Evolutionary conservation across 2,113 vertebrate species (phyloP).

Genomic region (Ranitomeya imitator): DNA sequence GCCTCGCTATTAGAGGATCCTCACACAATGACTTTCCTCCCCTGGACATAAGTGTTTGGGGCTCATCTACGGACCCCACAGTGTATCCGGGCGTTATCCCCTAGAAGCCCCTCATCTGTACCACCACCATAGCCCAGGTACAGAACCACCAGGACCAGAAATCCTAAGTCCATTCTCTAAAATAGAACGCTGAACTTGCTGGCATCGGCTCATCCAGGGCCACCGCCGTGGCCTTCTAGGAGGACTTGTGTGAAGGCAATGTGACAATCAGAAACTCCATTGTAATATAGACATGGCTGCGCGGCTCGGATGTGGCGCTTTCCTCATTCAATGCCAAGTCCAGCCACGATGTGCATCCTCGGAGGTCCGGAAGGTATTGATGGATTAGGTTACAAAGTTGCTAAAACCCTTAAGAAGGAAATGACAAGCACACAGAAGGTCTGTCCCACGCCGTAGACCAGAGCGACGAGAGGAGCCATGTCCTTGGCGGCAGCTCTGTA

Average conservation of each 20-base stretch:
- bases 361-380: not conserved
- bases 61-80: not conserved
- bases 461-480: slow-evolving; percentile 91
- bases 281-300: slow-evolving; percentile 4
- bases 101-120: not conserved
- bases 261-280: not conserved
- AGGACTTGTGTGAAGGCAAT: not conserved
- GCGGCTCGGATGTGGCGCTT: not conserved
- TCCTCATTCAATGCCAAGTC: not conserved
- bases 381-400: slow-evolving; percentile 81
- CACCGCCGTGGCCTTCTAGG: not conserved
- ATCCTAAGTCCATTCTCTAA: not conserved
- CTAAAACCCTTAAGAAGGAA: slow-evolving; percentile 89
- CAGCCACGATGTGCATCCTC: not conserved
- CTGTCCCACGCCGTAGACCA: slow-evolving; percentile 91
- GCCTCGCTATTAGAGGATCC: not conserved
- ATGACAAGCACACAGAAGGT: slow-evolving; percentile 88
- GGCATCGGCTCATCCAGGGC: not conserved
- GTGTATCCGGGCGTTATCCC: not conserved
- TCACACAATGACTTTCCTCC: not conserved
- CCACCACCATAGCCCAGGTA: not conserved
- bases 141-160: not conserved
- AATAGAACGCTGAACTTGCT: not conserved
- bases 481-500: slow-evolving; percentile 94
- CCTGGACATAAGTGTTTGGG: not conserved